Conservation (phyloP, 2,797 vertebrate genomes). For the Pangasius sanitwongsei region DNA sequence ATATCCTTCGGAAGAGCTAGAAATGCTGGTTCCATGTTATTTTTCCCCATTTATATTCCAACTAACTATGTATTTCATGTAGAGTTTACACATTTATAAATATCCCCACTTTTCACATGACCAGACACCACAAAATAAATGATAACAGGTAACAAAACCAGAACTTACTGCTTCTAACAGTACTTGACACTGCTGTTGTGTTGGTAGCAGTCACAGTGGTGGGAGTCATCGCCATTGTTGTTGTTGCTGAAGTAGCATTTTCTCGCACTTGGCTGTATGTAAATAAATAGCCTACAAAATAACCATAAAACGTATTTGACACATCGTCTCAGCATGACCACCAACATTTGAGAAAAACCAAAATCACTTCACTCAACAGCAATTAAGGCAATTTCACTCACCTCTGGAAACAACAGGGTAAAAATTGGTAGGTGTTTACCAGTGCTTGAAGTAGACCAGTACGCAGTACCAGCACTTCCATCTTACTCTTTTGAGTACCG, state of each 20-base stretch:
- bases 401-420: not conserved
- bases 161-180: slow-evolving; percentile 69
- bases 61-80: not conserved
- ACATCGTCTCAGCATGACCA: not conserved
- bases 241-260: slow-evolving; percentile 58
- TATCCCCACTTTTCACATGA: not conserved
- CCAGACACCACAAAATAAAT: slow-evolving; percentile 19
- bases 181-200: slow-evolving; percentile 46
- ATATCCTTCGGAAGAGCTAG: not conserved
- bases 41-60: not conserved
- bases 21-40: not conserved
- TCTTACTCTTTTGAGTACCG: not conserved
- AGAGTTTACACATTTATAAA: not conserved
- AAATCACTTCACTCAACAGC: not conserved
- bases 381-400: not conserved
- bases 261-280: slow-evolving; percentile 63
- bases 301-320: not conserved
- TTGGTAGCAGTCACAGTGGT: slow-evolving; percentile 45
- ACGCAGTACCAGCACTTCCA: not conserved
- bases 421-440: not conserved
- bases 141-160: slow-evolving; percentile 26
- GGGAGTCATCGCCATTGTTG: slow-evolving; percentile 39
- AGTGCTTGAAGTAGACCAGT: not conserved
- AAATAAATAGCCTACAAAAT: slow-evolving; percentile 66
- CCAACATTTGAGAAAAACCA: not conserved